Conservation (phyloP, 2,888 invertebrate species). For the Caenorhabditis parvicauda region DNA sequence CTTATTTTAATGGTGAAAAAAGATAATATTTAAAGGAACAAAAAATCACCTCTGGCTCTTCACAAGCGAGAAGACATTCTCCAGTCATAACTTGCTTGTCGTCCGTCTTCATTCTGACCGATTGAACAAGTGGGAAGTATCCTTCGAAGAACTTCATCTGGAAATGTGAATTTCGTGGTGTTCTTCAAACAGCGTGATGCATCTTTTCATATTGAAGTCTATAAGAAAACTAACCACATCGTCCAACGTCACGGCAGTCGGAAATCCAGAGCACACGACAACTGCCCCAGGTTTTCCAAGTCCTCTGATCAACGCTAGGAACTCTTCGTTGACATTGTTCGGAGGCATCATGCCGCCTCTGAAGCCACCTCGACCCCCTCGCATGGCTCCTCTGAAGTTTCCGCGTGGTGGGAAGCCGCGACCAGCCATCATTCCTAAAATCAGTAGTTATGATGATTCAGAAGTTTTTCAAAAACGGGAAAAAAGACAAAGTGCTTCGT, state of each 20-base stretch:
- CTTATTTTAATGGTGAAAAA: too few species aligned
- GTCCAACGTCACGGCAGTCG: constrained; percentile 23
- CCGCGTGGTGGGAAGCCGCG: constrained; percentile 10
- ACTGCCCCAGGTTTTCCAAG: constrained; percentile 32
- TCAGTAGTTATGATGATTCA: too few species aligned
- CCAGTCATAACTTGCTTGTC: constrained; percentile 34
- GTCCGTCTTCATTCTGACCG: constrained; percentile 31
- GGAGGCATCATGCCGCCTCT: constrained; percentile 4
- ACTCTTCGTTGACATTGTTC: constrained; percentile 4
- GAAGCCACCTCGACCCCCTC: constrained; percentile 7
- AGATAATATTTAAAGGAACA: too few species aligned
- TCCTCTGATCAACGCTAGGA: constrained; percentile 12
- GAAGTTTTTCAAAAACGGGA: too few species aligned
- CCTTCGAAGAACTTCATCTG: constrained; percentile 28
- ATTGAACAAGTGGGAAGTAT: constrained; percentile 26
- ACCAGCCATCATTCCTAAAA: too few species aligned
- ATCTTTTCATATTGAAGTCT: too few species aligned
- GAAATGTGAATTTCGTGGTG: too few species aligned
- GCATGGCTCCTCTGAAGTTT: background rate
- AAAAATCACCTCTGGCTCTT: constrained; percentile 15
- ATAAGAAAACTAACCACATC: constrained; percentile 20
- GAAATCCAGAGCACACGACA: constrained; percentile 32
- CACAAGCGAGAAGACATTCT: constrained; percentile 35
- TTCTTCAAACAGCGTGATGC: background rate
- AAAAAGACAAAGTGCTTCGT: too few species aligned